Evolutionary conservation across 2,888 invertebrate genomes (phyloP).

Genomic region (Trichacis sp.): DNA sequence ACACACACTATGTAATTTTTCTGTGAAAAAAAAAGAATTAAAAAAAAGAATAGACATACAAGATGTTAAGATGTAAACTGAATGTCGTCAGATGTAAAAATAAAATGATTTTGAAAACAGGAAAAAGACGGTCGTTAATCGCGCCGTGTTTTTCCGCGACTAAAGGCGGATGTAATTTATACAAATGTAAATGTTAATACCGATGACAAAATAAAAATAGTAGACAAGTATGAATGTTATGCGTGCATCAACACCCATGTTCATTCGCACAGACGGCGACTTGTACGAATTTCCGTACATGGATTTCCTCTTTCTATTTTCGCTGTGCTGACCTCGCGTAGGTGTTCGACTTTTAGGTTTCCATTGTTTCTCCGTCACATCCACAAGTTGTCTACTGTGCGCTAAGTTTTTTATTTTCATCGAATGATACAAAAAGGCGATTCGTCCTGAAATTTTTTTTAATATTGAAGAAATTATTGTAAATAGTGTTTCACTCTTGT

Average conservation of each 20-base stretch:
- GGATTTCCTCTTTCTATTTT: not conserved
- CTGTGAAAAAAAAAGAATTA: too few relatives aligned
- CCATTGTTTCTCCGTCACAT: not conserved
- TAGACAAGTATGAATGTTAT: conserved; percentile 19
- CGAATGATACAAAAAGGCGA: conserved; percentile 17
- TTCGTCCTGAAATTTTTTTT: conserved; percentile 27
- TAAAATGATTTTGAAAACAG: conserved; percentile 21
- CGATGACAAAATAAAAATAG: conserved; percentile 8
- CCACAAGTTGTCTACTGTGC: not conserved
- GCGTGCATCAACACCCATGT: not conserved
- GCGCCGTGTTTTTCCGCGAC: conserved; percentile 29
- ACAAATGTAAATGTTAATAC: conserved; percentile 36
- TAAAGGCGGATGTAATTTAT: conserved; percentile 23
- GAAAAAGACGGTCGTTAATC: conserved; percentile 14
- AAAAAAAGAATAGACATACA: conserved; percentile 29
- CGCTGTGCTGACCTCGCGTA: not conserved
- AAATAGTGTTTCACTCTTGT: conserved; percentile 69
- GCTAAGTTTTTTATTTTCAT: conserved; percentile 3
- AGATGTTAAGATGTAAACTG: conserved; percentile 40
- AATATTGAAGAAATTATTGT: conserved; percentile 60
- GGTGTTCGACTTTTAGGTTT: not conserved
- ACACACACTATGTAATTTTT: too few relatives aligned
- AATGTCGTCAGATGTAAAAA: conserved; percentile 32
- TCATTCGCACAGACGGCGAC: not conserved
- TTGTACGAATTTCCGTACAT: not conserved